These are phyloP conservation scores for Bambusicola thoracicus DNA, from an alignment of 2,113 vertebrate genomes.

Conservation along the genomic window DNA sequence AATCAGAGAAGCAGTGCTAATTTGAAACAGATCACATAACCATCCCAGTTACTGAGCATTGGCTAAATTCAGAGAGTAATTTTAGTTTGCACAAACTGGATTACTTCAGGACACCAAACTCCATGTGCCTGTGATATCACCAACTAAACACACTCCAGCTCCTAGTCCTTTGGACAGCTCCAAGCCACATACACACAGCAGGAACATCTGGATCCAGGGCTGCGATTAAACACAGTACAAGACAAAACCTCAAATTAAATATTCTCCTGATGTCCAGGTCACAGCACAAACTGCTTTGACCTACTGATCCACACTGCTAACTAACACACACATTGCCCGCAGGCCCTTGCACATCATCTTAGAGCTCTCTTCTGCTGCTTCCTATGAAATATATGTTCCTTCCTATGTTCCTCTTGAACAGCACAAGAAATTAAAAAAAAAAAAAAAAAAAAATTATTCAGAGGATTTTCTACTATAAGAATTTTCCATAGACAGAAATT, in stretches of 20 bases:
- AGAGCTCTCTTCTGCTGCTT: neutral
- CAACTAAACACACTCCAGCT: rapidly evolving
- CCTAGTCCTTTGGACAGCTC: neutral
- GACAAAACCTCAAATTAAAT: neutral
- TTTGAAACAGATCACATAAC: neutral
- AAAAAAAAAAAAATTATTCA: neutral
- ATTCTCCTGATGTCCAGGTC: neutral
- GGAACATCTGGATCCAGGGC: neutral
- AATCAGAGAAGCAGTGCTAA: neutral
- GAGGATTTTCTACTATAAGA: neutral
- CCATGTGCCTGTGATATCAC: neutral
- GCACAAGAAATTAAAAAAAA: neutral
- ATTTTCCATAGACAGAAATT: neutral
- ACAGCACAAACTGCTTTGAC: neutral
- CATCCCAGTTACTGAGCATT: neutral
- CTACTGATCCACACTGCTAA: neutral
- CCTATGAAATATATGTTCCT: neutral
- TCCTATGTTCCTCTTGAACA: neutral
- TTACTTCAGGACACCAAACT: rapidly evolving
- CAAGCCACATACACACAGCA: neutral
- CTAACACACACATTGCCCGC: neutral
- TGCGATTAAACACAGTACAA: neutral
- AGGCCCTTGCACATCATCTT: neutral
- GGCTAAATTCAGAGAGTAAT: neutral
- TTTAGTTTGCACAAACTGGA: rapidly evolving